Evolutionary conservation across 2,888 invertebrate species (phyloP).

Genomic region (Spodoptera exigua): DNA sequence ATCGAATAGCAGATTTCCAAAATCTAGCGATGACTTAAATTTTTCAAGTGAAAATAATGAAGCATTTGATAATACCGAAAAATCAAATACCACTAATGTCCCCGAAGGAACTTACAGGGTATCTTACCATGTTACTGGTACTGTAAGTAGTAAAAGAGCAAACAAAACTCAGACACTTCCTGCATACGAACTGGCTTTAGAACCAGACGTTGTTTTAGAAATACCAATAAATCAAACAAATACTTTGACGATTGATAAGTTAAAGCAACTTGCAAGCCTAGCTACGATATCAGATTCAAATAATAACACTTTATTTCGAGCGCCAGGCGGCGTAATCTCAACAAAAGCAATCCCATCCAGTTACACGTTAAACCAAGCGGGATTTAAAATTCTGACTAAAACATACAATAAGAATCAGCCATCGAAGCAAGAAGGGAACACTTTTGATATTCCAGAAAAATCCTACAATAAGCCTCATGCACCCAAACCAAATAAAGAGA

Average conservation of each 20-base stretch:
- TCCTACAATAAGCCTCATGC: constrained; percentile 69
- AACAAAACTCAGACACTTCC: constrained; percentile 83
- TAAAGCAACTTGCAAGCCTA: constrained; percentile 88
- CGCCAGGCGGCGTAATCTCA: constrained; percentile 87
- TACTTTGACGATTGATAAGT: constrained; percentile 81
- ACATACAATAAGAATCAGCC: constrained; percentile 89
- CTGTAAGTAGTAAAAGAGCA: constrained; percentile 85
- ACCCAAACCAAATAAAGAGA: constrained; percentile 71
- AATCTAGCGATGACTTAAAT: constrained; percentile 77
- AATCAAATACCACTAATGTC: constrained; percentile 59
- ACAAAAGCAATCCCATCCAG: constrained; percentile 90
- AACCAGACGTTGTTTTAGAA: constrained; percentile 84
- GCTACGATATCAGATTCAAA: constrained; percentile 88
- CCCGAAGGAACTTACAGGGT: constrained; percentile 85
- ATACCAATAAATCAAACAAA: constrained; percentile 82
- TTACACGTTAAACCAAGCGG: constrained; percentile 90
- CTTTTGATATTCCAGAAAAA: constrained; percentile 79
- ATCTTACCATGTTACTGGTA: constrained; percentile 85
- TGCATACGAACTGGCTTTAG: constrained; percentile 81
- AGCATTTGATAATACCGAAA: constrained; percentile 52
- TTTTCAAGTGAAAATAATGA: constrained; percentile 57
- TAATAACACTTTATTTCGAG: constrained; percentile 85
- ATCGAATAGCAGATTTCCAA: constrained; percentile 76
- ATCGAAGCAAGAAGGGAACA: constrained; percentile 83
- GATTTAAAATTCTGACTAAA: constrained; percentile 91